phyloP scores from a whole-genome alignment of 2,888 invertebrate species.

The Chesias legatella region DNA sequence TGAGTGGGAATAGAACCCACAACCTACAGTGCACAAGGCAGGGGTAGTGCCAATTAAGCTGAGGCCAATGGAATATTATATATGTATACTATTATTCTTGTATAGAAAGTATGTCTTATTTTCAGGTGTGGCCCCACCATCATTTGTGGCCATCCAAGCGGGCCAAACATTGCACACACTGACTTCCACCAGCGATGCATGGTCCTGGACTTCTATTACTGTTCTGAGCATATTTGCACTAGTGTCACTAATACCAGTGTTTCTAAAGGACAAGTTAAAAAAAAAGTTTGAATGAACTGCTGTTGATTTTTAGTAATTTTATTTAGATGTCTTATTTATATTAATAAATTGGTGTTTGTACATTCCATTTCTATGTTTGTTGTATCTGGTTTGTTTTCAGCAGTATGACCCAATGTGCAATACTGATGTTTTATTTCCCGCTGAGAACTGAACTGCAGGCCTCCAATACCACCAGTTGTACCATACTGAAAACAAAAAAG shows the following conservation, averaged over 20 bases:
- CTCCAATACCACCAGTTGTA: slow-evolving; percentile 93
- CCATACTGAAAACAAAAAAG: slow-evolving; percentile 82
- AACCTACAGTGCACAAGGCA: no score
- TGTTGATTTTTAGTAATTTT: slow-evolving; percentile 56
- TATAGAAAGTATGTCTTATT: slow-evolving; percentile 17
- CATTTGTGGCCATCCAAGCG: slow-evolving; percentile 98
- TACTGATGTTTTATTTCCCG: slow-evolving; percentile 81
- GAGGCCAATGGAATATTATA: no score
- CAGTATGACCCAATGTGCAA: slow-evolving; percentile 87
- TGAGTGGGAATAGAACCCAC: no score
- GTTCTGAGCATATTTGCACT: slow-evolving; percentile 89
- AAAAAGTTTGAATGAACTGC: slow-evolving; percentile 85
- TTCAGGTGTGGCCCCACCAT: slow-evolving; percentile 97
- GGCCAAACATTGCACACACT: slow-evolving; percentile 97
- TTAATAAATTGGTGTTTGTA: slow-evolving; percentile 57
- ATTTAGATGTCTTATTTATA: slow-evolving; percentile 34
- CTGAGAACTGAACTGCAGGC: slow-evolving; percentile 82
- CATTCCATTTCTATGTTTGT: slow-evolving; percentile 56
- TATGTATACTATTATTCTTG: no score
- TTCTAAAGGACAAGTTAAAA: slow-evolving; percentile 89
- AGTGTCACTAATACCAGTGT: slow-evolving; percentile 92
- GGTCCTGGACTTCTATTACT: slow-evolving; percentile 92
- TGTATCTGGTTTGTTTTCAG: slow-evolving; percentile 51
- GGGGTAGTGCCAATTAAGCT: no score
- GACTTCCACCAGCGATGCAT: slow-evolving; percentile 92